Base-by-base conservation (phyloP, 2,888 invertebrate species). In the Drosophila phalerata region DNA sequence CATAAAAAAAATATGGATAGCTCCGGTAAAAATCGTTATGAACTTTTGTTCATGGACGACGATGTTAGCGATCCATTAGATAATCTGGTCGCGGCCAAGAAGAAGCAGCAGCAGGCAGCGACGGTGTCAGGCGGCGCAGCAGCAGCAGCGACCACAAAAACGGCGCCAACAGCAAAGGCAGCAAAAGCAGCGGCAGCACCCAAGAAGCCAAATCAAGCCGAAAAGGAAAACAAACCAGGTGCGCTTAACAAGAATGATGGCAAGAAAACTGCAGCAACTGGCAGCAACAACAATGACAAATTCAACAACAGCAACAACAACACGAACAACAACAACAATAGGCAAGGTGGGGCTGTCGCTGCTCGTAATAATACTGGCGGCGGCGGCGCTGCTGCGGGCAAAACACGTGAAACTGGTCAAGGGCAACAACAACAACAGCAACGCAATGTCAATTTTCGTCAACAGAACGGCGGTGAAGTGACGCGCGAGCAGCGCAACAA, bases 401-500 rank as follows among this genome's bases (percentile, higher is more conserved):
- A 90, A 73, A 68, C 84, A 80, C 77, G 84, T 88, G 84, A 85
- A 77, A 64, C 71, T 79, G 86, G 88, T 86, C 86, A 85, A 88
- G 84, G 88, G 76, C 87, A 85, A 58, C 83, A 87, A 66, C 85
- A 88, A 61, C 85, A 88, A 58, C 83, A 84, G 48, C 83, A 84
- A 45, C 91, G 91, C 73, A 90, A 81, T 75, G 81, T 79, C 62
- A 88, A 89, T 73, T 80, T 89, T 76, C 79, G 91, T 72, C 91
- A 91, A 80, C 91, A 91, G 40, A 93, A 91, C 77, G 92, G 73
- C 5, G 85, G 77, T 28, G 77, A 74, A 38, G 52, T 95, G 89
- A 94, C 94, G 66, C 94, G 95, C 53, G 97, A 97, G 89, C 96
- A 96, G 90, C 94, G 96, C 75, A 92, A 92, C 79, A 91, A 92